Evolutionary conservation across 2,888 invertebrate genomes (phyloP).

Genomic region (Caenorhabditis doughertyi): DNA sequence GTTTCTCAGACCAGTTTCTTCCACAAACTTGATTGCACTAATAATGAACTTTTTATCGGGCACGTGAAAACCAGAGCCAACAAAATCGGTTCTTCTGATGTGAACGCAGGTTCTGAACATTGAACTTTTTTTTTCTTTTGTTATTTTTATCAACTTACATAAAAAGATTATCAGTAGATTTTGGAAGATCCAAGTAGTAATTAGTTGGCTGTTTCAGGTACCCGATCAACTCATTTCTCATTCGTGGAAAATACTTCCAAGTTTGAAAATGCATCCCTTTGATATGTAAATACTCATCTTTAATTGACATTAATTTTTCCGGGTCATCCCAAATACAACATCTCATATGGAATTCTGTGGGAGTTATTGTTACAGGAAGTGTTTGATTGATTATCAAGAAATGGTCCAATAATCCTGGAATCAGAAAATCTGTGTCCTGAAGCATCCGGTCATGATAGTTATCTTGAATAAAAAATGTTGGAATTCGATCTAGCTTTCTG

Average conservation of each 20-base stretch:
- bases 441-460: slow-evolving; percentile 24
- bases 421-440: slow-evolving; percentile 17
- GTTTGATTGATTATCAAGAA: slow-evolving; percentile 24
- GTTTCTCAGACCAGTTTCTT: neutral
- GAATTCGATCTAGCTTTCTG: neutral
- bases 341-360: neutral
- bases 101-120: slow-evolving; percentile 27
- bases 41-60: slow-evolving; percentile 7
- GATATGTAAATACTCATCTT: slow-evolving; percentile 26
- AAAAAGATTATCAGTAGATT: slow-evolving; percentile 8
- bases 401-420: slow-evolving; percentile 22
- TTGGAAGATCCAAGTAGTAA: slow-evolving; percentile 9
- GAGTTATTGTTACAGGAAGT: neutral
- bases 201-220: neutral
- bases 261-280: slow-evolving; percentile 29
- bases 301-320: neutral
- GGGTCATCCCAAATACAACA: slow-evolving; percentile 19
- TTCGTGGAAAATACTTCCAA: slow-evolving; percentile 31
- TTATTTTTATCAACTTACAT: slow-evolving; percentile 15
- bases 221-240: slow-evolving; percentile 4
- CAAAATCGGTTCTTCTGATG: slow-evolving; percentile 14
- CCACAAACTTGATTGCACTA: slow-evolving; percentile 6
- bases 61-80: slow-evolving; percentile 26
- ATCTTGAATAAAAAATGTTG: slow-evolving; percentile 20
- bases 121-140: neutral